These are phyloP conservation scores for Karalla daura DNA, from an alignment of 2,797 vertebrate genomes.

Conservation along the genomic window DNA sequence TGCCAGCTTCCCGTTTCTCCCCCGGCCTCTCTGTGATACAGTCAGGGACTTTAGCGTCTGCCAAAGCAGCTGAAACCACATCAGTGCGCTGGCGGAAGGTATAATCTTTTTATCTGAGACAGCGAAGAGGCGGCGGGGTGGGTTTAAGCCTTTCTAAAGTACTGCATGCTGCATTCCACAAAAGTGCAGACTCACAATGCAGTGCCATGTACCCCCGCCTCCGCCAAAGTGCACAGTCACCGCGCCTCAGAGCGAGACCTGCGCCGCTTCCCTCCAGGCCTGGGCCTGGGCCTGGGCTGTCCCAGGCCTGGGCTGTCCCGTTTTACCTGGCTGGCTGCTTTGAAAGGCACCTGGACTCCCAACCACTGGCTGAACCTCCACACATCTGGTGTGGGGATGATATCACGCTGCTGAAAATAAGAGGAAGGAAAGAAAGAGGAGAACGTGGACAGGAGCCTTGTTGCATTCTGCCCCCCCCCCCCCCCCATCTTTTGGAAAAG, in stretches of 20 bases:
- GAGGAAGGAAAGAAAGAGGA: background rate
- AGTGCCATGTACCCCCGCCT: constrained; percentile 4
- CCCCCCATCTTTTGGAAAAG: constrained; percentile 12
- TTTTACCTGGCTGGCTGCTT: constrained; percentile 25
- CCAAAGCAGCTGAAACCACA: constrained; percentile 5
- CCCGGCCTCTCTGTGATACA: too few relatives aligned
- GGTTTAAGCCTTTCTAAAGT: constrained; percentile 21
- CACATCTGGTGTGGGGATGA: constrained; percentile 37
- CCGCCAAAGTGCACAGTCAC: constrained; percentile 25
- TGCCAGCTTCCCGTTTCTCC: too few relatives aligned
- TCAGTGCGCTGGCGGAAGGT: constrained; percentile 4
- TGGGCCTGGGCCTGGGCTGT: background rate
- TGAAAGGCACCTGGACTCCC: constrained; percentile 16
- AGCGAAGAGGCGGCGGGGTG: constrained; percentile 20
- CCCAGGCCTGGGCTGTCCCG: background rate
- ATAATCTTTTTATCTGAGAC: constrained; percentile 44
- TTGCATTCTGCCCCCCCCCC: background rate
- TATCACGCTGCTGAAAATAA: background rate
- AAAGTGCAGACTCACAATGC: constrained; percentile 33
- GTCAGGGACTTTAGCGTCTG: constrained; percentile 3
- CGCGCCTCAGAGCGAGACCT: background rate
- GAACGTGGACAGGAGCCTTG: background rate
- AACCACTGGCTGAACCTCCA: constrained; percentile 7
- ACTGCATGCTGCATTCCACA: constrained; percentile 10
- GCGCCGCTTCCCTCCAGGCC: background rate